phyloP scores from a whole-genome alignment of 2,113 vertebrate genomes.

The Nyctibius bracteatus region DNA sequence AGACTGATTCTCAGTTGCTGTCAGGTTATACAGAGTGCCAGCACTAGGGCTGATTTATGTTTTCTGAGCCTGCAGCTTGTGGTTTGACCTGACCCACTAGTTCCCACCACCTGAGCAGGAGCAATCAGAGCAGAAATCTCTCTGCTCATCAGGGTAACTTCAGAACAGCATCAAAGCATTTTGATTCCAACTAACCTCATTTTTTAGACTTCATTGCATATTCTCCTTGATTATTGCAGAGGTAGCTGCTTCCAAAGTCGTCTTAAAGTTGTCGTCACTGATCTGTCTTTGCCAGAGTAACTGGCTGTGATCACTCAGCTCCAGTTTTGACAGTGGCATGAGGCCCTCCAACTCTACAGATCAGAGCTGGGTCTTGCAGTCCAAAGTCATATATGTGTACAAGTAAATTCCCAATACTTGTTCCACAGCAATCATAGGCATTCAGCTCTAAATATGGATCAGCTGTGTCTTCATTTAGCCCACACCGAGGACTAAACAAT shows the following conservation, averaged over 20 bases:
- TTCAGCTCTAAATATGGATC: background rate
- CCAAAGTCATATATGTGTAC: background rate
- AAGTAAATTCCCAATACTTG: background rate
- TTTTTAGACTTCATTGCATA: background rate
- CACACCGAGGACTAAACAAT: no score
- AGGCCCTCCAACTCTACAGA: background rate
- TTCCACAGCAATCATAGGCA: background rate
- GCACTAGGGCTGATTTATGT: background rate
- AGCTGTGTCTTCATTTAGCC: no score
- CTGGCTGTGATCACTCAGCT: background rate
- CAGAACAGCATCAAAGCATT: background rate
- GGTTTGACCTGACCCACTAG: background rate
- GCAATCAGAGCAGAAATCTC: background rate
- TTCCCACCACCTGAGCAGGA: background rate
- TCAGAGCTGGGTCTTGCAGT: background rate
- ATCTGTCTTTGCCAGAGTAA: background rate
- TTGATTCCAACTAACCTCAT: background rate
- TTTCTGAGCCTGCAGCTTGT: background rate
- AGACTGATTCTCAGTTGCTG: background rate
- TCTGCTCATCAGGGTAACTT: background rate
- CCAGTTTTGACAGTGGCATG: background rate
- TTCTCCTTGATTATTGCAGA: background rate
- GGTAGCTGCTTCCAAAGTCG: background rate
- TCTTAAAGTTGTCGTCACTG: background rate
- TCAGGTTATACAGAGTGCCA: background rate